These are phyloP conservation scores for Bicyclus anynana DNA, from an alignment of 1,140 invertebrate species.

Conservation along the genomic window DNA sequence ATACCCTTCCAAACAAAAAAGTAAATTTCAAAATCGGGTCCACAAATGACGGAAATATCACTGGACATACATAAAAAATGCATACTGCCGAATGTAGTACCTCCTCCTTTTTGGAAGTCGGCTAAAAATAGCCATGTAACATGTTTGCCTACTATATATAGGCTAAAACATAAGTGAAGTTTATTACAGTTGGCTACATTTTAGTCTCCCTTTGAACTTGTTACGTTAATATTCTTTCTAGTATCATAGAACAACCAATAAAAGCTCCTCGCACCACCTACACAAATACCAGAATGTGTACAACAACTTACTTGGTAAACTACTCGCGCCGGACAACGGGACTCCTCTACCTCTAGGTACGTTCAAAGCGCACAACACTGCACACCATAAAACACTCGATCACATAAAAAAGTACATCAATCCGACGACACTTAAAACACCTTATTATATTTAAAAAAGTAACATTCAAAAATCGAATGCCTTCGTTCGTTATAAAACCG, in stretches of 20 bases:
- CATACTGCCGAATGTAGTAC: too few species aligned
- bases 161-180: too few species aligned
- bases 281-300: slow-evolving; percentile 40
- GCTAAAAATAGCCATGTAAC: too few species aligned
- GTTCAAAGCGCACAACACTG: slow-evolving; percentile 31
- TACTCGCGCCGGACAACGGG: slow-evolving; percentile 51
- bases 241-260: slow-evolving; percentile 10
- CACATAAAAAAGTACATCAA: slow-evolving; percentile 32
- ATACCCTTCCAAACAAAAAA: too few species aligned
- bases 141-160: too few species aligned
- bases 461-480: slow-evolving; percentile 43
- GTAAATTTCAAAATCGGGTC: too few species aligned
- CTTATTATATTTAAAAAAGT: slow-evolving; percentile 34
- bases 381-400: slow-evolving; percentile 43
- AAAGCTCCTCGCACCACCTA: slow-evolving; percentile 31
- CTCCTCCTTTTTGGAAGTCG: too few species aligned
- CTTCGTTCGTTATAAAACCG: slow-evolving; percentile 49
- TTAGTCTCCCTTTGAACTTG: background rate
- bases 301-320: slow-evolving; percentile 50
- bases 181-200: background rate
- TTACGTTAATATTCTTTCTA: background rate
- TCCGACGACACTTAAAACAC: slow-evolving; percentile 35
- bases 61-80: too few species aligned
- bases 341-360: slow-evolving; percentile 41
- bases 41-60: too few species aligned